Conservation (phyloP, 1,140 invertebrate genomes). For the Mesaphorura yosii region DNA sequence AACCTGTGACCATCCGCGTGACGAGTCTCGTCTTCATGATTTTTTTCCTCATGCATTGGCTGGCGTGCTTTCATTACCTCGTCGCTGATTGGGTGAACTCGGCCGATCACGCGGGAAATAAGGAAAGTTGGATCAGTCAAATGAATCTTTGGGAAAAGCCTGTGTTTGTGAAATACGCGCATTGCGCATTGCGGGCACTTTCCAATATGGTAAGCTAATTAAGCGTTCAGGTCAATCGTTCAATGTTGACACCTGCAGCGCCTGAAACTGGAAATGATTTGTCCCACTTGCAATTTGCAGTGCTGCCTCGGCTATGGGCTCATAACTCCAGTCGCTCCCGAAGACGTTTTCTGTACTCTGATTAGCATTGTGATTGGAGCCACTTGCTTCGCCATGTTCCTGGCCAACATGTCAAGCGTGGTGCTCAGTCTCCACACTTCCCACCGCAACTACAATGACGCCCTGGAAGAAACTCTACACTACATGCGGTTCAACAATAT, state of each 20-base stretch:
- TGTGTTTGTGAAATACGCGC: conserved; percentile 1
- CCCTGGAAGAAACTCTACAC: too few species aligned
- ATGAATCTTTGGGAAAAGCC: conserved; percentile 14
- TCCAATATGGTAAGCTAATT: conserved; percentile 14
- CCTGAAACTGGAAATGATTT: too few species aligned
- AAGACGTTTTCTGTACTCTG: conserved; percentile 15
- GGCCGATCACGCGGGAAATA: background rate
- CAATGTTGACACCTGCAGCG: too few species aligned
- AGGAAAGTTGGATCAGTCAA: conserved; percentile 5
- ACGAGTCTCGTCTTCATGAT: conserved; percentile 7
- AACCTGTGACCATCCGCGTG: conserved; percentile 5
- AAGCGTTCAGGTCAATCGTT: too few species aligned
- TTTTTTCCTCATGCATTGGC: conserved; percentile 13
- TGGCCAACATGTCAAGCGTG: conserved; percentile 12
- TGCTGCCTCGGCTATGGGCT: conserved; percentile 13
- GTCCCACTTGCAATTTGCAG: too few species aligned
- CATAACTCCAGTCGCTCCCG: background rate
- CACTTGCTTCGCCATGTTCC: conserved; percentile 16
- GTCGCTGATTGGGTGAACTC: conserved; percentile 7
- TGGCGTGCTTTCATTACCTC: conserved; percentile 13
- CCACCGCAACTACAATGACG: conserved; percentile 12
- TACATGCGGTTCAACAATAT: conserved; percentile 20
- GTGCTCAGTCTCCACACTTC: conserved; percentile 7
- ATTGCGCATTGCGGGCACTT: conserved; percentile 9
- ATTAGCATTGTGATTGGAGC: conserved; percentile 12